A percentile compares a stretch with the other conserved stretches of the same genome.
These are phyloP conservation scores for Leucoraja erinaceus DNA, from an alignment of 2,113 vertebrate genomes.

Conservation along the genomic window DNA sequence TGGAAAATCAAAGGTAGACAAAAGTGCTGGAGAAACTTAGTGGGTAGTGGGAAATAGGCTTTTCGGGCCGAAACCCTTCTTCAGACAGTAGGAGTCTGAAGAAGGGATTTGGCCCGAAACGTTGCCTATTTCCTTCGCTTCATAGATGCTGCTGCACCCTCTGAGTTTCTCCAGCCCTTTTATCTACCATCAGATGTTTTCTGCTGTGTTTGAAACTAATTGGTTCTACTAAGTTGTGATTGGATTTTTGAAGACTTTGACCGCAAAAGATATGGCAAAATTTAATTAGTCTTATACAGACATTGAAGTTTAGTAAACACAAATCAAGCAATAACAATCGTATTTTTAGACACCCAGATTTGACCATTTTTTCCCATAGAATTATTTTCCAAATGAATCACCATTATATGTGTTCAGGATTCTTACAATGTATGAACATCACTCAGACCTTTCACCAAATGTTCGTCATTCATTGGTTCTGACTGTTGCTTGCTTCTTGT, in stretches of 20 bases:
- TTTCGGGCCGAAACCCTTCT: too few relatives aligned
- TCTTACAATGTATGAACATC: background rate
- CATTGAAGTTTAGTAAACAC: background rate
- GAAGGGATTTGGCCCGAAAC: too few relatives aligned
- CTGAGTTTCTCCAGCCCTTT: too few relatives aligned
- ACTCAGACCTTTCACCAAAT: background rate
- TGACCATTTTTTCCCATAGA: background rate
- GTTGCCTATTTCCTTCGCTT: too few relatives aligned
- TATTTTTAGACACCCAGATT: constrained; percentile 17
- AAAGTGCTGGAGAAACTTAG: too few relatives aligned
- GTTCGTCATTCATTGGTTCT: background rate
- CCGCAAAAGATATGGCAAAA: background rate
- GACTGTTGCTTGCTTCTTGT: background rate
- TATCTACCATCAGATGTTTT: background rate
- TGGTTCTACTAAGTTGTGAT: background rate
- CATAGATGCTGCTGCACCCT: too few relatives aligned
- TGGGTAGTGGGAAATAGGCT: too few relatives aligned
- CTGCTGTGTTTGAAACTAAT: background rate
- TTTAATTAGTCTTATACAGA: background rate
- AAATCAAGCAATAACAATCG: background rate
- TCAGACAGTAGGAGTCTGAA: too few relatives aligned
- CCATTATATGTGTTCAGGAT: background rate
- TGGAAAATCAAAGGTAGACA: too few relatives aligned
- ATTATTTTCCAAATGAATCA: background rate
- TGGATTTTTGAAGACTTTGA: background rate